Evolutionary conservation across 2,113 vertebrate species (phyloP), one percentile per base, ranked within the genome.

Genomic region (Silurus meridionalis): DNA sequence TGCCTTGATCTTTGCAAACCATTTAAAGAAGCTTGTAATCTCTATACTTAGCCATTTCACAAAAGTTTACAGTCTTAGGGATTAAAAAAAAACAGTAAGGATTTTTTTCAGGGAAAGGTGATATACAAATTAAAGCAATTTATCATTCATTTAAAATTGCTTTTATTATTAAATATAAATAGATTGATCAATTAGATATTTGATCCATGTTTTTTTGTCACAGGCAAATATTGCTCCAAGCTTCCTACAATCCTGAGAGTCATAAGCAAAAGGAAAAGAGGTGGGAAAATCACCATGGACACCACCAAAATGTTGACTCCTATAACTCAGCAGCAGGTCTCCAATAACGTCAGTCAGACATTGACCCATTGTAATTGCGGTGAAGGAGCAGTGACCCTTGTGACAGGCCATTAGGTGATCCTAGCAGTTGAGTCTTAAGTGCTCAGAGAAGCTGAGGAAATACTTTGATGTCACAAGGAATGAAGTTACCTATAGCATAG

Each of bases 271-370:
- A 67, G 50, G 17, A 53, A 83, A 83, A 77, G 52, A 86, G 37
- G 37, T 28, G 53, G 37, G 19, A 58, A 75, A 48, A 78, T 88
- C 75, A 83, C 89, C 78, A 87, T 90, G 84, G 89, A 80, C 17
- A 89, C 88, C 23, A 57, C n/a, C 81, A 86, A 80, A 89, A 90
- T 89, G 88, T 89, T 90, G 83, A 86, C 48, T 58, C 57, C 75
- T n/a, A 48, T 63, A 67, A 82, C 78, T 55, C 48, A 50, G 69
- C 48, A 61, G 80, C 83, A 82, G 87, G 79, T 75, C 61, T 37
- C 50, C 57, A 15, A 86, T 88, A 80, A 86, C 64, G 78, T 88
- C 86, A 89, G 87, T 52, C 74, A 67, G 66, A 67, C 85, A 58
- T 77, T 63, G 46, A 85, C 75, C 87, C 58, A 8, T 82, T 83